Evolutionary conservation across 2,113 vertebrate genomes (phyloP).

Genomic region (Edolisoma coerulescens): DNA sequence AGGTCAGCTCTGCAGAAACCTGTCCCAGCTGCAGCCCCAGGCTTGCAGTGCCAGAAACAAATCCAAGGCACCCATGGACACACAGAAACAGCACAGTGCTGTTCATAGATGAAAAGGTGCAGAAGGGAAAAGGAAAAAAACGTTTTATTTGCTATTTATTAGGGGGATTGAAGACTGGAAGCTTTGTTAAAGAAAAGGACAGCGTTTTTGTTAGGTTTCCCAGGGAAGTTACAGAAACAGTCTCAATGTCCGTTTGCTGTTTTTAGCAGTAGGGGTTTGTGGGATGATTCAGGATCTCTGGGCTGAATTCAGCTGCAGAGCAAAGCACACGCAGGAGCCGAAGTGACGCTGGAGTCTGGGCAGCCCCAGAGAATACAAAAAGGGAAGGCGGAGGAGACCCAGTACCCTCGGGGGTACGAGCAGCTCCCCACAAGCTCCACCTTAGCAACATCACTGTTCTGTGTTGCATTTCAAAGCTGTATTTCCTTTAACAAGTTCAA

Average conservation of each 20-base stretch:
- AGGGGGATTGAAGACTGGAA: conserved; percentile 71
- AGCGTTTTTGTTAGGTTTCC: conserved; percentile 67
- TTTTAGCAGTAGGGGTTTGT: conserved; percentile 59
- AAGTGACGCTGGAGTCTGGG: conserved; percentile 38
- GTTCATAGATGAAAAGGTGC: conserved; percentile 31
- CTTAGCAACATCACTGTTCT: conserved; percentile 28
- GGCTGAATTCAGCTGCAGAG: conserved; percentile 62
- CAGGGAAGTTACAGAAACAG: conserved; percentile 66
- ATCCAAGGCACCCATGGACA: conserved; percentile 15
- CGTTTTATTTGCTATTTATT: conserved; percentile 77
- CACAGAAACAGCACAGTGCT: conserved; percentile 14
- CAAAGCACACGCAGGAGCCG: conserved; percentile 67
- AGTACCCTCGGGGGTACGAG: neutral
- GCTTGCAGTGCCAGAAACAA: conserved; percentile 37
- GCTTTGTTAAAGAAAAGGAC: conserved; percentile 58
- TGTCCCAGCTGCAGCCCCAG: conserved; percentile 32
- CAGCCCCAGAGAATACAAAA: conserved; percentile 32
- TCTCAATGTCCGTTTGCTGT: conserved; percentile 67
- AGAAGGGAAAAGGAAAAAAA: conserved; percentile 50
- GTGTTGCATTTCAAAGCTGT: conserved; percentile 42
- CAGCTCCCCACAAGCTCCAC: neutral
- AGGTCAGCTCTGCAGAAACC: conserved; percentile 24
- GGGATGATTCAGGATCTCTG: conserved; percentile 38
- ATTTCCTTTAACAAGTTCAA: conserved; percentile 46
- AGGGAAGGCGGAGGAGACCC: conserved; percentile 38